Conservation (phyloP, 1,140 invertebrate genomes). For the Drosophila repletoides region DNA sequence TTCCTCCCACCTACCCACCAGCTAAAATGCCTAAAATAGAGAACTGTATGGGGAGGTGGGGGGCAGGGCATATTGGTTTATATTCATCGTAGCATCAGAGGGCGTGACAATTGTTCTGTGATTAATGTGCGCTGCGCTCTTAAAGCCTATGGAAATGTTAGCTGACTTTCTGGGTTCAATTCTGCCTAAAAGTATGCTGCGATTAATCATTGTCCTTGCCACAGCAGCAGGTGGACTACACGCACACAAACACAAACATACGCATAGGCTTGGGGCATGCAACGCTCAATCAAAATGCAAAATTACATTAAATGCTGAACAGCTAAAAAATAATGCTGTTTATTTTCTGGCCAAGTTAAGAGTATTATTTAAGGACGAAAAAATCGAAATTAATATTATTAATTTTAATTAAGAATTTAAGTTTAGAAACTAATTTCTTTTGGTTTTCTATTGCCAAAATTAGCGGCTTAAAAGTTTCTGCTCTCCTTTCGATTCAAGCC, state of each 20-base stretch:
- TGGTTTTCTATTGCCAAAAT: too few species aligned
- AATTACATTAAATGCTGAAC: too few species aligned
- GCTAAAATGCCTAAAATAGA: conserved; percentile 3
- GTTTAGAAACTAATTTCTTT: too few species aligned
- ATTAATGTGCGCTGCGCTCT: conserved; percentile 63
- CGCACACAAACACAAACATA: conserved; percentile 1
- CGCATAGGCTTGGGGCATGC: background rate
- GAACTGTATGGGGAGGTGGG: background rate
- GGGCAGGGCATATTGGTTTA: background rate
- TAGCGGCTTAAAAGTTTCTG: too few species aligned
- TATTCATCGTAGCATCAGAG: too few species aligned
- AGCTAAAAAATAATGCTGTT: too few species aligned
- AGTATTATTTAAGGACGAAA: too few species aligned
- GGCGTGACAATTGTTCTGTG: conserved; percentile 44
- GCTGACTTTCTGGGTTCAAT: conserved; percentile 61
- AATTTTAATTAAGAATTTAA: too few species aligned
- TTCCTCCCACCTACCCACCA: too few species aligned
- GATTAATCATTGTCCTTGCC: conserved; percentile 61
- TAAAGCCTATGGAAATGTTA: conserved; percentile 54
- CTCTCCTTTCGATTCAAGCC: too few species aligned
- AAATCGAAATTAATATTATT: too few species aligned
- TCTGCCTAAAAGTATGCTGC: conserved; percentile 33
- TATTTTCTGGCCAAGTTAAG: too few species aligned
- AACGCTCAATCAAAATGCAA: background rate
- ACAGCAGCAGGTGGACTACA: conserved; percentile 49